A percentile compares a stretch with the other conserved stretches of the same genome.
Conservation (phyloP, 2,888 invertebrate genomes). For the Cheilosia grossa region DNA sequence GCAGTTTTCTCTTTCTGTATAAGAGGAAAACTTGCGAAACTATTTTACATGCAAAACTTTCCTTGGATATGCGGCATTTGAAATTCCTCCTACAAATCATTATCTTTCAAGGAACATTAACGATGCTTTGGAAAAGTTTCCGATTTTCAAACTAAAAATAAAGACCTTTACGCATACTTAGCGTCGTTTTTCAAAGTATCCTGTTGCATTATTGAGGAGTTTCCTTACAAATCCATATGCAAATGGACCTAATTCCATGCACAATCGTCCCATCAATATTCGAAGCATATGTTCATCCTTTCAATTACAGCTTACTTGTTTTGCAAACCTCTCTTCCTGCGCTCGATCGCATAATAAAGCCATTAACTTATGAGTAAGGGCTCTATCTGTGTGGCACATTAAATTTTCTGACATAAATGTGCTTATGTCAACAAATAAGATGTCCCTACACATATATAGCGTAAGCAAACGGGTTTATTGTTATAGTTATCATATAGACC, state of each 20-base stretch:
- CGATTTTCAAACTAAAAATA: too few relatives aligned
- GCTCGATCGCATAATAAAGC: constrained; percentile 63
- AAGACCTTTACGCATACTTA: too few relatives aligned
- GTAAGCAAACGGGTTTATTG: constrained; percentile 46
- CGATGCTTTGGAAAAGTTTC: too few relatives aligned
- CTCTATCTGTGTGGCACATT: constrained; percentile 38
- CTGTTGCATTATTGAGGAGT: too few relatives aligned
- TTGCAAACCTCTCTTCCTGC: constrained; percentile 38
- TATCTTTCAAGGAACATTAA: too few relatives aligned
- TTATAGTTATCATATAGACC: constrained; percentile 43
- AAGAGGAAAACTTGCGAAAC: too few relatives aligned
- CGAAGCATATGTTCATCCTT: constrained; percentile 24
- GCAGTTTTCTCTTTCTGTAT: too few relatives aligned
- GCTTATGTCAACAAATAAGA: constrained; percentile 35
- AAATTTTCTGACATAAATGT: constrained; percentile 42
- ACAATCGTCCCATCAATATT: constrained; percentile 20
- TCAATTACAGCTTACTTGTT: constrained; percentile 65
- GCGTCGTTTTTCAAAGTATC: too few relatives aligned
- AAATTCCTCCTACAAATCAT: too few relatives aligned
- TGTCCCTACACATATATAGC: constrained; percentile 7
- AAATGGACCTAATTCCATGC: not conserved
- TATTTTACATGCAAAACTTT: too few relatives aligned
- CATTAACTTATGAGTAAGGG: constrained; percentile 48
- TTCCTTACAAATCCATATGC: too few relatives aligned
- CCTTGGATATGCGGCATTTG: too few relatives aligned